Conservation (phyloP, 2,797 vertebrate species). For the Hypotaenidia okinawae region DNA sequence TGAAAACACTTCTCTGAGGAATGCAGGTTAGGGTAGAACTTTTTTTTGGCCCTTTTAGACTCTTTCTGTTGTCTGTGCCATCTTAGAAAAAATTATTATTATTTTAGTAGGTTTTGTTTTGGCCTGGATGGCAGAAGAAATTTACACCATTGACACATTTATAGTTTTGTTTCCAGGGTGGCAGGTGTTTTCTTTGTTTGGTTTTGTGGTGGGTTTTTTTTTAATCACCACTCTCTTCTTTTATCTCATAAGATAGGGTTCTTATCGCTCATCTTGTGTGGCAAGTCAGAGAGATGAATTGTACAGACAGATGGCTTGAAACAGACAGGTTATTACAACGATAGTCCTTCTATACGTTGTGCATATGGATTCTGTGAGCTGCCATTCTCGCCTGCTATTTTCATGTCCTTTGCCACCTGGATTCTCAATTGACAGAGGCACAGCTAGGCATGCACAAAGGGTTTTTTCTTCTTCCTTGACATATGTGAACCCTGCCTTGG, state of each 20-base stretch:
- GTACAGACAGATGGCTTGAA: constrained; percentile 49
- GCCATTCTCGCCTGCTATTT: constrained; percentile 44
- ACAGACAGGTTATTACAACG: constrained; percentile 44
- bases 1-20: background rate
- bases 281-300: background rate
- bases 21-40: background rate
- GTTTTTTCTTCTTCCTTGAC: background rate
- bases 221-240: background rate
- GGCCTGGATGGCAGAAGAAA: background rate
- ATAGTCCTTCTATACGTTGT: constrained; percentile 1
- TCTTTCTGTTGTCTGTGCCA: background rate
- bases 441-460: background rate
- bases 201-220: background rate
- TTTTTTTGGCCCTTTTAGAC: background rate
- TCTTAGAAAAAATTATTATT: background rate
- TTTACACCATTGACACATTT: background rate
- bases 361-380: constrained; percentile 46
- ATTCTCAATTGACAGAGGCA: constrained; percentile 24
- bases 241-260: background rate
- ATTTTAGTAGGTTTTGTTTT: background rate
- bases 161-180: background rate
- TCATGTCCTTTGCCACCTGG: constrained; percentile 49
- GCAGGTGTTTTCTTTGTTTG: background rate
- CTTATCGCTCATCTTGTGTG: background rate
- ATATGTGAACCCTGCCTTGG: constrained; percentile 17